Evolutionary conservation across 2,797 vertebrate genomes (phyloP), one percentile per base, ranked within the genome.

Genomic region (Tenualosa ilisha): DNA sequence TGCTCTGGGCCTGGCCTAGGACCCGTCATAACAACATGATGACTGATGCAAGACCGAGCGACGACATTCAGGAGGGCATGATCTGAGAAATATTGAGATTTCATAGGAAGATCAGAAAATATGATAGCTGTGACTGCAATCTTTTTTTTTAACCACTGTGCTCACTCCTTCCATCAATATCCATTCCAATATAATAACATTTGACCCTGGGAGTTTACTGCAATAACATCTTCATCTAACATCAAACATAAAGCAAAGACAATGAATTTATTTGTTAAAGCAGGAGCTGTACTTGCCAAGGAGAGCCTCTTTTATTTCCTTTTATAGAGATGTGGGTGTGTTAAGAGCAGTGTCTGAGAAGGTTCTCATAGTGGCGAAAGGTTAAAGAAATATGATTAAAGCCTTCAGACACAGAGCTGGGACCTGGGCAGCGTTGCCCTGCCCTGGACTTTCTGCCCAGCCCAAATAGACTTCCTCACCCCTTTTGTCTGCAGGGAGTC

Each of bases 381-480:
- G 68, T 75, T 75, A 75, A 75, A 40, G 68, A 75, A 75, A 75
- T 75, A 75, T 75, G 68, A 75, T 75, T 40, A 75, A 75, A 75
- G 68, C 68, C 31, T 75, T 26, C 31, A 75, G 68, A 40, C 11
- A 0, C 6, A 12, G 68, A 72, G 37, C 13, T 2, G 61, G 31
- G 26, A 40, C 7, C n/a, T 24, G n/a, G 63, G 63, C n/a, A 26
- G 68, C 6, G 31, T 40, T 6, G 15, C 12, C 31, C 68, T 20
- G 15, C 13, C 11, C 68, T 17, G 15, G 12, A 75, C 68, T 75
- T 12, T 75, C 68, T 75, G 68, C 68, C 68, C 5, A 26, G 68
- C 31, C 12, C 68, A 75, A 75, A 75, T 75, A 75, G 68, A 75
- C 37, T 75, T 43, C 31, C 68, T 75, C 15, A 43, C 68, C 68